Conservation (phyloP, 1,140 invertebrate genomes). For the Schlechtendalia chinensis region DNA sequence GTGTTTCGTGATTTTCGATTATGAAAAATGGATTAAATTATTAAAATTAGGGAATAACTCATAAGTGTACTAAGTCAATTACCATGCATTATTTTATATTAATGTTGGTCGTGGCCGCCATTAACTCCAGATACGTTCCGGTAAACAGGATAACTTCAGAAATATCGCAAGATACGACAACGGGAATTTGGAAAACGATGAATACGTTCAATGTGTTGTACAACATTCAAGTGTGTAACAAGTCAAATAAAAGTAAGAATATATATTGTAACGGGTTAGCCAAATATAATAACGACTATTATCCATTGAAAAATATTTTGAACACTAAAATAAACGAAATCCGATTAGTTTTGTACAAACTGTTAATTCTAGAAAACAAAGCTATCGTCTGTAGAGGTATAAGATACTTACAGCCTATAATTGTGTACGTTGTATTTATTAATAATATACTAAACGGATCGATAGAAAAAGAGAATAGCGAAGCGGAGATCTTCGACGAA, state of each 20-base stretch:
- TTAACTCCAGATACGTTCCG: not conserved
- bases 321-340: not conserved
- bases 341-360: not conserved
- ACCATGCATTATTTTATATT: not conserved
- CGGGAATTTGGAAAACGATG: not conserved
- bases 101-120: not conserved
- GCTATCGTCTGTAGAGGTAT: not conserved
- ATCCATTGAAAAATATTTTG: not conserved
- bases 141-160: not conserved
- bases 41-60: not conserved
- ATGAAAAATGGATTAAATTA: not conserved
- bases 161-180: not conserved
- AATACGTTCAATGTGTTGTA: not conserved
- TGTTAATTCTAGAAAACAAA: not conserved
- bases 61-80: not conserved
- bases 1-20: too few relatives aligned
- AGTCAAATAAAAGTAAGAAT: not conserved
- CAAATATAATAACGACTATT: not conserved
- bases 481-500: not conserved
- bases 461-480: not conserved
- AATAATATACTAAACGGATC: not conserved
- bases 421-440: conserved; percentile 10
- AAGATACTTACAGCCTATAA: not conserved
- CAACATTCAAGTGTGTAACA: not conserved
- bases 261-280: not conserved